phyloP scores from a whole-genome alignment of 2,888 invertebrate species.

The Brenthis ino region DNA sequence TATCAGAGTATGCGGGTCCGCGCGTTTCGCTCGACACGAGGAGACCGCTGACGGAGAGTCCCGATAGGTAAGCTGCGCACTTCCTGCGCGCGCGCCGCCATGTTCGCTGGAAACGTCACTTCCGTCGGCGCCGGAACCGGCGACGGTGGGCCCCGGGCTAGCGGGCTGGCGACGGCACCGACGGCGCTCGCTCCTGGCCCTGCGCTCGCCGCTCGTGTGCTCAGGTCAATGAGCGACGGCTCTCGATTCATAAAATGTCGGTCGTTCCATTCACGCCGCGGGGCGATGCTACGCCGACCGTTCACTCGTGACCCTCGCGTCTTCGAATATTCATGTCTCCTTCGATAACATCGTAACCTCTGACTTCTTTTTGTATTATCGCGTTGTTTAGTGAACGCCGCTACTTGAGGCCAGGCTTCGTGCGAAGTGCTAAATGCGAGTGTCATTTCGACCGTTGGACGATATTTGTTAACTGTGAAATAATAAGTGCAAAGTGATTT shows the following conservation, averaged over 20 bases:
- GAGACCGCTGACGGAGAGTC: slow-evolving; percentile 67
- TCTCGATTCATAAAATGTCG: slow-evolving; percentile 82
- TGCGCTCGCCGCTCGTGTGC: slow-evolving; percentile 51
- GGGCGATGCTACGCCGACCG: slow-evolving; percentile 74
- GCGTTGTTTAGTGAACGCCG: slow-evolving; percentile 74
- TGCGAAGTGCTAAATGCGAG: slow-evolving; percentile 74
- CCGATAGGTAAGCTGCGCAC: slow-evolving; percentile 82
- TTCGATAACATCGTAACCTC: slow-evolving; percentile 80
- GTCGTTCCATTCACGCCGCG: slow-evolving; percentile 79
- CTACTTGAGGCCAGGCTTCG: slow-evolving; percentile 67
- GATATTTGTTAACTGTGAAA: slow-evolving; percentile 64
- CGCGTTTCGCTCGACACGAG: slow-evolving; percentile 46
- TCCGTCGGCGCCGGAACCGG: slow-evolving; percentile 60
- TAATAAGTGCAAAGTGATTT: slow-evolving; percentile 73
- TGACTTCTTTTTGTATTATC: slow-evolving; percentile 80
- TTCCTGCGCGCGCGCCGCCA: slow-evolving; percentile 81
- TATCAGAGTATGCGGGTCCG: slow-evolving; percentile 70
- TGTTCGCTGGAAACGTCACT: slow-evolving; percentile 78
- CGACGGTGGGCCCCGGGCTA: slow-evolving; percentile 66
- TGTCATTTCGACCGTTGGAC: slow-evolving; percentile 63
- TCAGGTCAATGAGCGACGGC: slow-evolving; percentile 76
- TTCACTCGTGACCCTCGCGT: slow-evolving; percentile 81
- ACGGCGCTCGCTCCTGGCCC: slow-evolving; percentile 43
- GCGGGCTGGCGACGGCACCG: slow-evolving; percentile 55
- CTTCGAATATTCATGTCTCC: slow-evolving; percentile 82